Evolutionary conservation across 2,113 vertebrate species (phyloP), one percentile per base, ranked within the genome.

Genomic region (Riparia riparia): DNA sequence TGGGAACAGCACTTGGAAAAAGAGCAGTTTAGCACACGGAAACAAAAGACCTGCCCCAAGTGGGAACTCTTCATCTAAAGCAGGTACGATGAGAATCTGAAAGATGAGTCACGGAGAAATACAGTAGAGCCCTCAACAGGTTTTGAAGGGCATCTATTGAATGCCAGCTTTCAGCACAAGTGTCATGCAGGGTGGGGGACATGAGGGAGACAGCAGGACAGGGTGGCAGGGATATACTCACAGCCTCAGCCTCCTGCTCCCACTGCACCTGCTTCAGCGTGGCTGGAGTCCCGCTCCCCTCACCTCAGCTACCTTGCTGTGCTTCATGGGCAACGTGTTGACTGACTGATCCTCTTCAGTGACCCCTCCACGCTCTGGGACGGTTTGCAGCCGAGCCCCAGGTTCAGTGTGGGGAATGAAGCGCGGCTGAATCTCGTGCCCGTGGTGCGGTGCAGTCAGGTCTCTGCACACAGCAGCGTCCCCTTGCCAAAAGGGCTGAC

Each of bases 401-500:
- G 61, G 49, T 34, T 82, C 4, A 0, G 57, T 32, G 61, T n/a
- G 32, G 56, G 61, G n/a, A 58, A 39, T 0, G 5, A 81, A 79
- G 29, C 0, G 3, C 69, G 37, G 86, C 68, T 53, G 58, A 54
- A 26, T 34, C 42, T 80, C 0, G 0, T 7, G 29, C 4, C 18
- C 0, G 1, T 16, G 34, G 66, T 51, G 71, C 14, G 7, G 60
- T 4, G 37, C 70, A 37, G 80, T 26, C 54, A 17, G 69, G 81
- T 71, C 61, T 57, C 29, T 0, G 0, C 29, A 25, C 58, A 81
- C 42, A 66, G 50, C 82, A 49, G 44, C 0, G 1, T 37, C 41
- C 57, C 53, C 80, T 60, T 31, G 7, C 64, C 76, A 53, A 8
- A 51, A 19, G 49, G 54, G 47, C 50, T 6, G 9, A 32, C 29